Evolutionary conservation across 1,140 invertebrate species (phyloP).

Genomic region (Sycobia sp.): DNA sequence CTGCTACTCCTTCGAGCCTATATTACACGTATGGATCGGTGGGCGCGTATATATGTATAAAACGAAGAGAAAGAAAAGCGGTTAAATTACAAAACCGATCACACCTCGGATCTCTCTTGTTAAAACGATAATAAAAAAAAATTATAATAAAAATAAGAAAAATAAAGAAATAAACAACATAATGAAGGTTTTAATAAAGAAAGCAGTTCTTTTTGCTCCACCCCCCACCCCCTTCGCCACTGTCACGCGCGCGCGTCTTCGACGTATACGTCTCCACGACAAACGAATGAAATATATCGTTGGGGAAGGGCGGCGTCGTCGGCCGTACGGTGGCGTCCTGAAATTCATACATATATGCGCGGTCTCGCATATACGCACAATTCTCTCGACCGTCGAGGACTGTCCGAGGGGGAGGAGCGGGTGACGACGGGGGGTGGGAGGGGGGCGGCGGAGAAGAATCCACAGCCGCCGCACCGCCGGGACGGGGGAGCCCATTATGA

Average conservation of each 20-base stretch:
- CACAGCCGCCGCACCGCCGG: too few relatives aligned
- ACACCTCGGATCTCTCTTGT: conserved; percentile 2
- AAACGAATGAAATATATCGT: conserved; percentile 26
- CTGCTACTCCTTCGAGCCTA: neutral
- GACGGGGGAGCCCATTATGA: conserved; percentile 21
- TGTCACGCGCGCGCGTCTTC: too few relatives aligned
- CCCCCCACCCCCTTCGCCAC: neutral
- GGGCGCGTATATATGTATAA: too few relatives aligned
- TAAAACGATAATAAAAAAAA: too few relatives aligned
- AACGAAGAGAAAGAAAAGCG: conserved; percentile 1
- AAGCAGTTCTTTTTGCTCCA: too few relatives aligned
- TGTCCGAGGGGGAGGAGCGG: too few relatives aligned
- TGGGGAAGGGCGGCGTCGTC: neutral
- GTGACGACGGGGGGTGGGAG: neutral
- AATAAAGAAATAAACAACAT: too few relatives aligned
- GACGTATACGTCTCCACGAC: neutral
- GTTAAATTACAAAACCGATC: conserved; percentile 32
- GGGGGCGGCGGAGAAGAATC: too few relatives aligned
- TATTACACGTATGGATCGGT: too few relatives aligned
- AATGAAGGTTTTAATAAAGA: conserved; percentile 12
- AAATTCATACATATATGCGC: conserved; percentile 7
- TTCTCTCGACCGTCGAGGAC: too few relatives aligned
- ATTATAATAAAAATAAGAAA: too few relatives aligned
- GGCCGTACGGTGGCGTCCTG: too few relatives aligned
- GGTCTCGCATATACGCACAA: neutral